These are phyloP conservation scores for Netelia melanura DNA, from an alignment of 2,888 invertebrate species.

Conservation along the genomic window DNA sequence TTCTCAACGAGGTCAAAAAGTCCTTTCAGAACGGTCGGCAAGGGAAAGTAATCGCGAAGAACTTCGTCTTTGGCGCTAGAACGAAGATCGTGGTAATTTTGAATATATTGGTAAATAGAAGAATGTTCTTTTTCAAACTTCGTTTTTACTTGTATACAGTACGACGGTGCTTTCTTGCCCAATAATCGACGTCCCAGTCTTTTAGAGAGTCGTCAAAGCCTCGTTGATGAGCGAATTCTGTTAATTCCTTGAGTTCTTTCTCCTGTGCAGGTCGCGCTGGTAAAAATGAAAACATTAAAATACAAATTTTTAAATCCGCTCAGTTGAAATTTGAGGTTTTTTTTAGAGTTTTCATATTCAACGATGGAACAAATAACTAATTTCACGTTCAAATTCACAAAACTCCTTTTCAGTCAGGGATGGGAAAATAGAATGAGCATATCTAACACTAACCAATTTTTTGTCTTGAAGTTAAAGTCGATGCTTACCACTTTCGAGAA, in stretches of 20 bases:
- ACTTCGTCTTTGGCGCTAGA: constrained; percentile 89
- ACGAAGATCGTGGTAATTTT: constrained; percentile 5
- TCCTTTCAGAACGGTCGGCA: constrained; percentile 92
- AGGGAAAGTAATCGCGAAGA: constrained; percentile 93
- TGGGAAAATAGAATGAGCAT: constrained; percentile 22
- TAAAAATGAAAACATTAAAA: constrained; percentile 56
- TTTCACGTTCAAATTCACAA: too few species aligned
- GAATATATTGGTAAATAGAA: too few species aligned
- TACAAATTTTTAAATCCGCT: not conserved
- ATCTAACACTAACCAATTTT: too few species aligned
- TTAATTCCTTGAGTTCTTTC: constrained; percentile 90
- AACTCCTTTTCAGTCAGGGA: too few species aligned
- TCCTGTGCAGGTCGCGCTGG: constrained; percentile 91
- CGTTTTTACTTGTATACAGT: constrained; percentile 86
- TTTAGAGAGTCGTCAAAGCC: constrained; percentile 90
- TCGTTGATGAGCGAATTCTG: constrained; percentile 88
- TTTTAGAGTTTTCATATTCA: too few species aligned
- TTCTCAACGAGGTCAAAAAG: constrained; percentile 91
- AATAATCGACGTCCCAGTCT: constrained; percentile 95
- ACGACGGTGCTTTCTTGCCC: constrained; percentile 91
- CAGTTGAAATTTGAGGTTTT: too few species aligned
- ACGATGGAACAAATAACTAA: too few species aligned
- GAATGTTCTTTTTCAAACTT: not conserved
- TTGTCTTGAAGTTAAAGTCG: too few species aligned
- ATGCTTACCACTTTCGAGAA: constrained; percentile 86